A percentile compares a stretch with the other conserved stretches of the same genome.
These are phyloP conservation scores for Mastigias papua DNA, from an alignment of 30 jellyfish, hydroid and myxozoan species.

Conservation along the genomic window DNA sequence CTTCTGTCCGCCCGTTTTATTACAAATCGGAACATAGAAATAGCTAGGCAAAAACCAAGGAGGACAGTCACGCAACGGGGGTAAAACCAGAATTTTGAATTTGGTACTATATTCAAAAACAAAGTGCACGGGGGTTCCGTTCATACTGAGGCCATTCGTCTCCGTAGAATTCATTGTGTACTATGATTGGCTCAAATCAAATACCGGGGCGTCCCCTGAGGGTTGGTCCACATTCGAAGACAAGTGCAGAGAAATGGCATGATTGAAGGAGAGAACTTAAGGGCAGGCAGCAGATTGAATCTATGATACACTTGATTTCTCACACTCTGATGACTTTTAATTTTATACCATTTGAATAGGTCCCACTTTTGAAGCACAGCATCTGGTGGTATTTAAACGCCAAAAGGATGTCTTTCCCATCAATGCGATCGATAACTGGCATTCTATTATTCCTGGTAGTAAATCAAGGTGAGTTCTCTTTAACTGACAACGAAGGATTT, in stretches of 20 bases:
- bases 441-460: neutral
- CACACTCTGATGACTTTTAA: neutral
- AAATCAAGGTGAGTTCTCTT: neutral
- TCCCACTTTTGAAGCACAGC: neutral
- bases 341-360: neutral
- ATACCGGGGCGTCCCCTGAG: slow-evolving; percentile 89
- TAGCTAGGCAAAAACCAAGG: no score
- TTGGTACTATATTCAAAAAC: slow-evolving; percentile 21
- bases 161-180: slow-evolving; percentile 27
- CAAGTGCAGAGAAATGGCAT: slow-evolving; percentile 41
- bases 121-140: slow-evolving; percentile 33
- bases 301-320: neutral
- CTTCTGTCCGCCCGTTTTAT: neutral
- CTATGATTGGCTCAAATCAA: slow-evolving; percentile 74
- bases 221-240: slow-evolving; percentile 69
- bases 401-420: neutral
- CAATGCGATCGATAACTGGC: neutral
- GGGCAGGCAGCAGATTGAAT: neutral
- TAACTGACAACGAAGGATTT: neutral
- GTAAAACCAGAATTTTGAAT: neutral
- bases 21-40: neutral
- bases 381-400: neutral
- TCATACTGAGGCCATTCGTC: neutral
- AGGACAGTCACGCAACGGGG: slow-evolving; percentile 41
- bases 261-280: neutral